Conservation (phyloP, 1,140 invertebrate genomes). For the Triops longicaudatus region DNA sequence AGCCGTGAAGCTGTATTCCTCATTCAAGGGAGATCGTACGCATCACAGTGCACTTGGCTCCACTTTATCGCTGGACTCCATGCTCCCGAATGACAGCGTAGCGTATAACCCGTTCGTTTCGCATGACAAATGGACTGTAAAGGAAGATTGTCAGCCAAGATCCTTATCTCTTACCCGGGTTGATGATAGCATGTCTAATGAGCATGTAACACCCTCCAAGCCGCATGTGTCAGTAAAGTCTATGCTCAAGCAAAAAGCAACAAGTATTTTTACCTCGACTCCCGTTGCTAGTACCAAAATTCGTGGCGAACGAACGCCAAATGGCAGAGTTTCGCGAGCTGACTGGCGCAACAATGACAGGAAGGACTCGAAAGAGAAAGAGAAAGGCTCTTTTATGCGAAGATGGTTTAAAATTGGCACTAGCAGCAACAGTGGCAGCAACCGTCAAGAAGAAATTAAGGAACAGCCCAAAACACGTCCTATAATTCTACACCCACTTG, state of each 20-base stretch:
- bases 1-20: neutral
- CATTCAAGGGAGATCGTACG: neutral
- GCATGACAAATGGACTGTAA: neutral
- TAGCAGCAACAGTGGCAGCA: conserved; percentile 54
- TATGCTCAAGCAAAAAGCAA: conserved; percentile 25
- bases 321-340: conserved; percentile 22
- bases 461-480: conserved; percentile 43
- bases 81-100: conserved; percentile 1
- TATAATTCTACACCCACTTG: conserved; percentile 78
- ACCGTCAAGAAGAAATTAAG: conserved; percentile 38
- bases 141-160: neutral
- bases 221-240: conserved; percentile 18
- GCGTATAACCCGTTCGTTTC: neutral
- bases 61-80: conserved; percentile 1
- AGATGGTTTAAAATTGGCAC: conserved; percentile 68
- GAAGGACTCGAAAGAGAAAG: conserved; percentile 49
- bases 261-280: neutral
- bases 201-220: conserved; percentile 11
- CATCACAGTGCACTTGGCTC: neutral
- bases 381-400: conserved; percentile 63
- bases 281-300: neutral
- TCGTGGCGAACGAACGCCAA: neutral
- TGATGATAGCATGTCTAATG: neutral
- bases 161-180: conserved; percentile 23
- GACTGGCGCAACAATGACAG: conserved; percentile 18